Evolutionary conservation across 2,113 vertebrate species (phyloP).

Genomic region (Psittacara wagleri): DNA sequence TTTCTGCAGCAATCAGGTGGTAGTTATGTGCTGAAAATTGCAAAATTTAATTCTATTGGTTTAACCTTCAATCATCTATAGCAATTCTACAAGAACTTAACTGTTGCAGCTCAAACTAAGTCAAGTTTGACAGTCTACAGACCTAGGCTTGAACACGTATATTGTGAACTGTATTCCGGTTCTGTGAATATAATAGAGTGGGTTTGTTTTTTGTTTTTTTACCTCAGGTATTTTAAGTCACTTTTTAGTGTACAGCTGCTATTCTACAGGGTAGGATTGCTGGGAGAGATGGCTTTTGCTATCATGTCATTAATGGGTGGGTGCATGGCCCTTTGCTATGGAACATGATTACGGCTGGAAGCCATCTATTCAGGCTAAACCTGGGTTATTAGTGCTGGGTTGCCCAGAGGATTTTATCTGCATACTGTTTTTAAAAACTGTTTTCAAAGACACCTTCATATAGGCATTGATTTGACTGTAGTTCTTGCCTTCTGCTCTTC

Average conservation of each 20-base stretch:
- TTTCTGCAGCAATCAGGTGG: neutral
- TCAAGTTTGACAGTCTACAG: neutral
- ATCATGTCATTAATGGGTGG: neutral
- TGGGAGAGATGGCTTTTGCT: neutral
- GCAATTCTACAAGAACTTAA: neutral
- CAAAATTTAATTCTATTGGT: neutral
- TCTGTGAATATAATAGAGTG: neutral
- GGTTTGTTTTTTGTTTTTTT: neutral
- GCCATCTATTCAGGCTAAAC: neutral
- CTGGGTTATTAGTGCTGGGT: neutral
- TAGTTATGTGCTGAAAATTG: neutral
- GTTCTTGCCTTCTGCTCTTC: neutral
- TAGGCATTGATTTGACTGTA: neutral
- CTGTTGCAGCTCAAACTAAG: neutral
- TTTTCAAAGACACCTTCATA: neutral
- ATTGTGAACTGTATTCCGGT: neutral
- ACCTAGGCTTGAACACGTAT: neutral
- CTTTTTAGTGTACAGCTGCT: neutral
- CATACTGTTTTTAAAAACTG: neutral
- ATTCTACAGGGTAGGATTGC: neutral
- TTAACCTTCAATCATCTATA: constrained; percentile 3
- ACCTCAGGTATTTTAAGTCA: neutral
- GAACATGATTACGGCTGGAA: neutral
- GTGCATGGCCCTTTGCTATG: neutral
- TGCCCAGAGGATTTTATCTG: neutral